Conservation (phyloP, 1,140 invertebrate genomes). For the Andricus grossulariae region DNA sequence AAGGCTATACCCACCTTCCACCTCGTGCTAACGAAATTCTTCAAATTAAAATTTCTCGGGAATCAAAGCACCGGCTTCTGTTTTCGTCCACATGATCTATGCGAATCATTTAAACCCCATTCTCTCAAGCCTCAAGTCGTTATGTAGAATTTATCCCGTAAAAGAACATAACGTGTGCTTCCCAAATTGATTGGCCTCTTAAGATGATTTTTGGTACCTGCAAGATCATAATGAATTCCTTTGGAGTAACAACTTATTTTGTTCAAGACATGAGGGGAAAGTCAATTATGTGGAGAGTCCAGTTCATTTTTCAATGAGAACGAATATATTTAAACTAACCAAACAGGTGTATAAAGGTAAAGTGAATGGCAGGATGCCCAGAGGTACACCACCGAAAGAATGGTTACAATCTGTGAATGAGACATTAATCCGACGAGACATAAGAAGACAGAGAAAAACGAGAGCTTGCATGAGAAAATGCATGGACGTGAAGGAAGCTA, state of each 20-base stretch:
- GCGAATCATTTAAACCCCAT: background rate
- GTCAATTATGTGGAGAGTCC: background rate
- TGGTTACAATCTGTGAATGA: too few species aligned
- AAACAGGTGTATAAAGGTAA: too few species aligned
- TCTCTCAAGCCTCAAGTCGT: background rate
- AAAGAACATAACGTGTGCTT: conserved; percentile 21
- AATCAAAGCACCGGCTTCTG: conserved; percentile 29
- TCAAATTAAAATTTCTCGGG: conserved; percentile 7
- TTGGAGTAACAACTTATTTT: conserved; percentile 18
- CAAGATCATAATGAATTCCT: conserved; percentile 13
- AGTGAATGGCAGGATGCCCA: too few species aligned
- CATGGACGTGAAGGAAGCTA: too few species aligned
- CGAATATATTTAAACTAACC: too few species aligned
- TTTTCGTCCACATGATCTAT: conserved; percentile 1
- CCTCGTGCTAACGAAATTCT: conserved; percentile 12
- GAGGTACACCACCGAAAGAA: too few species aligned
- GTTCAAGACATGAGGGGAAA: conserved; percentile 8
- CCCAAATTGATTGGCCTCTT: conserved; percentile 19
- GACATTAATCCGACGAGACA: too few species aligned
- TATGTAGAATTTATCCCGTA: conserved; percentile 11
- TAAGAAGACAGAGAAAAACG: too few species aligned
- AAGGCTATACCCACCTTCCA: background rate
- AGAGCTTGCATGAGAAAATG: too few species aligned
- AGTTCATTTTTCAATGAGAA: too few species aligned
- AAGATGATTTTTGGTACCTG: conserved; percentile 13